Base-by-base conservation (phyloP, 2,888 invertebrate species). In the Cyaniris semiargus region DNA sequence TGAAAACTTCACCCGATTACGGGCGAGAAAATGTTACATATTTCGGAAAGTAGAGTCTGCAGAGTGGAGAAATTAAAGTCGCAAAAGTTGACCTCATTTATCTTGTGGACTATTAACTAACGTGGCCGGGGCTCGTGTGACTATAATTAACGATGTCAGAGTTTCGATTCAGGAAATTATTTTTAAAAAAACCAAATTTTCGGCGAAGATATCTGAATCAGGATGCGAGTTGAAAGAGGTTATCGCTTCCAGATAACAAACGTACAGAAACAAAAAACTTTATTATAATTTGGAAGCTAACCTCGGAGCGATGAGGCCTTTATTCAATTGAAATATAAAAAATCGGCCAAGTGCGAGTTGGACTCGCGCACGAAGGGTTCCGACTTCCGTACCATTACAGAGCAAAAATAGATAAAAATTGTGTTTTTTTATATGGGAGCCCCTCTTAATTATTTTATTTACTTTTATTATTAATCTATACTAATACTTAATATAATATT, bases 191-290 rank as follows among this genome's bases (percentile, higher is more conserved):
- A 4, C 13, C 13, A 23, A 27, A 18, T 66, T 60, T 66, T 66
- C 27, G 66, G 5, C 6, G 27, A 66, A 66, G 27, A 31, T 66
- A 66, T 66, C 66, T 66, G 66, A 66, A 66, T 66, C 27, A 31
- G 66, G 66, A 66, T 66, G 66, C 15, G 66, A 66, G 66, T 66
- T 66, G 66, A 66, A 66, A 27, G 27, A 66, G 66, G 66, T 66
- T 66, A 66, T 66, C 27, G 27, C 18, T 66, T 66, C 10, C 27
- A 18, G 66, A 66, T 31, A 66, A 66, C 27, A 15, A 66, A 66
- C 66, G 13, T 27, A 66, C 66, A 23, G 60, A 23, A 66, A 66
- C 3, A 66, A 60, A 60, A 60, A 60, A 53, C 53, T 58, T 5
- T 13, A 66, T 66, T 18, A 60, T 60, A 66, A 31, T 27, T 27